Conservation (phyloP, 1,140 invertebrate genomes). For the Gerris buenoi region DNA sequence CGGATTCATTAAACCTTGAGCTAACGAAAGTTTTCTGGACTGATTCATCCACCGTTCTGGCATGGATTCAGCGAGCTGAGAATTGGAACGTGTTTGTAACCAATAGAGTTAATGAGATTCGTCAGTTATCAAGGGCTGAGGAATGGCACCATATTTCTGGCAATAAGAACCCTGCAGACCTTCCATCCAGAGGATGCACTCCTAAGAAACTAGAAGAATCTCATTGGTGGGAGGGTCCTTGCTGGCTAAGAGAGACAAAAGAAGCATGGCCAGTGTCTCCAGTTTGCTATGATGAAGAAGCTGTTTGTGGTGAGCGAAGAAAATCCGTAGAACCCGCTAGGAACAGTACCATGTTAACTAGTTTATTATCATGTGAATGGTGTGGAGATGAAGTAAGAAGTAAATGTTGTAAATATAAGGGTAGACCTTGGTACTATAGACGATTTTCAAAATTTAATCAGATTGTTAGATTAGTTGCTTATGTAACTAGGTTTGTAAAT, state of each 20-base stretch:
- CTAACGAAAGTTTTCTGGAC: conserved; percentile 6
- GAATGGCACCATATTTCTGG: conserved; percentile 29
- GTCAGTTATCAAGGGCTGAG: background rate
- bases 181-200: conserved; percentile 28
- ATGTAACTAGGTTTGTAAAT: too few species aligned
- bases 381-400: too few species aligned
- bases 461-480: too few species aligned
- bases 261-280: background rate
- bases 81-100: conserved; percentile 8
- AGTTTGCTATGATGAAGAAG: conserved; percentile 3
- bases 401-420: too few species aligned
- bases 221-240: conserved; percentile 29
- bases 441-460: background rate
- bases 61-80: conserved; percentile 4
- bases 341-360: background rate
- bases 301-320: conserved; percentile 1
- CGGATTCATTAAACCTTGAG: background rate
- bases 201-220: conserved; percentile 23
- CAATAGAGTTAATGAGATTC: conserved; percentile 9
- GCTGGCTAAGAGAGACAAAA: conserved; percentile 19
- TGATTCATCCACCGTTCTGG: conserved; percentile 8
- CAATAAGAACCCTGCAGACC: conserved; percentile 29
- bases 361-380: background rate
- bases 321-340: background rate
- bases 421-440: background rate